Percentiles rank a stretch among this genome's conserved stretches.
phyloP scores from a whole-genome alignment of 2,888 invertebrate species.

The Xylota sylvarum region DNA sequence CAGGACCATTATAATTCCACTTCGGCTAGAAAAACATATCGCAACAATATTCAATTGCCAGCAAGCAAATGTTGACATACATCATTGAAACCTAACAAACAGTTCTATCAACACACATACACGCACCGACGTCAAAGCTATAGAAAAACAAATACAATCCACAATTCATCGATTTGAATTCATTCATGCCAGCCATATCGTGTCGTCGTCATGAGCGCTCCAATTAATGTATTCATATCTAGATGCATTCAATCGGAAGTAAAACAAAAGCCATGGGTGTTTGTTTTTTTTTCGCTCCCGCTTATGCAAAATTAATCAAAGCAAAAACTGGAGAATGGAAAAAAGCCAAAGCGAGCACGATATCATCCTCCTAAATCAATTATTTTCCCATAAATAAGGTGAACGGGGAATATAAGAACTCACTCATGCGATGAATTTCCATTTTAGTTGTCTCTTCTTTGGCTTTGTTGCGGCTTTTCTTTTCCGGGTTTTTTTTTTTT shows the following conservation, averaged over 20 bases:
- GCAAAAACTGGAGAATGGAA: conserved; percentile 18
- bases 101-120: conserved; percentile 16
- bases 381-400: conserved; percentile 60
- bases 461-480: conserved; percentile 36
- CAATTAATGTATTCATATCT: conserved; percentile 57
- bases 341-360: neutral
- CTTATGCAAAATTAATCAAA: conserved; percentile 60
- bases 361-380: conserved; percentile 47
- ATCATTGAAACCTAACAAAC: conserved; percentile 37
- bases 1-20: conserved; percentile 1
- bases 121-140: neutral
- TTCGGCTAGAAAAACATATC: neutral
- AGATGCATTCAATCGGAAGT: conserved; percentile 57
- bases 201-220: conserved; percentile 23
- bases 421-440: conserved; percentile 61
- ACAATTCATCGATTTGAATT: conserved; percentile 22
- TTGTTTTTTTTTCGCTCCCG: neutral
- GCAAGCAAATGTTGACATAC: conserved; percentile 33
- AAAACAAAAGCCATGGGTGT: conserved; percentile 28
- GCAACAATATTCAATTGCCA: conserved; percentile 28
- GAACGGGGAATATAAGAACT: conserved; percentile 49
- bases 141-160: conserved; percentile 32
- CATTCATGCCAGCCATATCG: conserved; percentile 4
- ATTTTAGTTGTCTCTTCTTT: conserved; percentile 58
- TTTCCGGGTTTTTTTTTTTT: neutral